A percentile compares a stretch with the other conserved stretches of the same genome.
Evolutionary conservation across 2,113 vertebrate species (phyloP).

Genomic region (Sarotherodon lohbergeri): DNA sequence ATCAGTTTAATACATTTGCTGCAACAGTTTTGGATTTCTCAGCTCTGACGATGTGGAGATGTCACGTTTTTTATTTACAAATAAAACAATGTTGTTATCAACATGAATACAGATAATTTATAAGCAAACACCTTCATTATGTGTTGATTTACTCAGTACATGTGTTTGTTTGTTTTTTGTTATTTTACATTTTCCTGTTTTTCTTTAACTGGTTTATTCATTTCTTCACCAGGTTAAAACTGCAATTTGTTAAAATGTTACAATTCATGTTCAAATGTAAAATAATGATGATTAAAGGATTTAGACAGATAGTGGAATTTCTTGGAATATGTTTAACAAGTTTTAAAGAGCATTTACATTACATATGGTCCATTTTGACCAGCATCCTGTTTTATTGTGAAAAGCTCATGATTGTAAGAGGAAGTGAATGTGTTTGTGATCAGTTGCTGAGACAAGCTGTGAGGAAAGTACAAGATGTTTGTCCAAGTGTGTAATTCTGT

Average conservation of each 20-base stretch:
- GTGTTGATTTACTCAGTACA: neutral
- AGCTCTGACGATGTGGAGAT: neutral
- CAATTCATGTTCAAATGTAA: neutral
- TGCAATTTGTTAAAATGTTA: rapidly evolving
- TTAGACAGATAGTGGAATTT: neutral
- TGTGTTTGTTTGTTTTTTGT: neutral
- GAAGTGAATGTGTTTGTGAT: neutral
- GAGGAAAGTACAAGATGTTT: neutral
- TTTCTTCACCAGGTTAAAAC: neutral
- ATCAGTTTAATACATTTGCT: neutral
- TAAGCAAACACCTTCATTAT: neutral
- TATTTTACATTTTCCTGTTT: neutral
- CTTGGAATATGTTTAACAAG: neutral
- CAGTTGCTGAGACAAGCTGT: neutral
- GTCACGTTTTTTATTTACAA: neutral
- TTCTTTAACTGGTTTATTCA: neutral
- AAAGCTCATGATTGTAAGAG: neutral
- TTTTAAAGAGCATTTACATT: neutral
- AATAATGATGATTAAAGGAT: neutral
- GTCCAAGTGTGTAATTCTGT: neutral
- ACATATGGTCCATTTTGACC: neutral
- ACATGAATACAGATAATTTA: neutral
- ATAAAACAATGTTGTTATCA: too few relatives aligned
- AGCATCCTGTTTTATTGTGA: neutral
- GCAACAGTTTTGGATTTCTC: neutral